Base-by-base conservation (phyloP, 1,140 invertebrate species). In the Lordiphosa clarofinis region DNA sequence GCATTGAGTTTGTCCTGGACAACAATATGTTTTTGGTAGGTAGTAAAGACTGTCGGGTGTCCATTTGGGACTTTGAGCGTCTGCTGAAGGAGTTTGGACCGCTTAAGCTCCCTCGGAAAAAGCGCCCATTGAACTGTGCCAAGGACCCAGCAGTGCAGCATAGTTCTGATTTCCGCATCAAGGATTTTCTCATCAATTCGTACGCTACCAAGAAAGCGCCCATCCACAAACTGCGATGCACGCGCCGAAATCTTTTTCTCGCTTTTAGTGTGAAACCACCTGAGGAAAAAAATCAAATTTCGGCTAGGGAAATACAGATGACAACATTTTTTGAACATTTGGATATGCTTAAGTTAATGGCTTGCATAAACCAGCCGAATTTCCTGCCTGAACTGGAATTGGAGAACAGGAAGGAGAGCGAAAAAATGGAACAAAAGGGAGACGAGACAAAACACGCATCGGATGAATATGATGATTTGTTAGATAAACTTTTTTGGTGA, bases 21-120 rank as follows among this genome's bases (percentile, higher is more conserved):
- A 76, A 59, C n/a, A 75, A 68, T 4, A 2, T 82, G 0, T 56
- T 81, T 9, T 31, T 67, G 9, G 72, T 57, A 1, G 76, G 67
- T 1, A 58, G 56, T 0, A 53, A 76, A 7, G 72, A 75, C 5
- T 66, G 75, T 8, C 44, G 39, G 39, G 1, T 81, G 39, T 57
- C 33, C 12, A 15, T 75, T 1, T 81, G 76, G 76, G 62, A 81
- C 33, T 82, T 81, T 48, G 56, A 76, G 1, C 46, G 31, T 4
- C 7, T 81, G 0, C 0, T 63, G 0, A 47, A 40, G 6, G 42
- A 63, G 7, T 56, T 53, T 4, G 15, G 35, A 3, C n/a, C 4
- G 4, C 8, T 0, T 1, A 78, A 49, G 11, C 11, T 3, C 1
- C 3, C 3, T 0, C 37, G n/a, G 0, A 15, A 9, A 4, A 36